Percentiles rank a stretch among this genome's conserved stretches.
These are phyloP conservation scores for Doris montereyensis DNA, from an alignment of 2,888 invertebrate genomes.

Conservation along the genomic window DNA sequence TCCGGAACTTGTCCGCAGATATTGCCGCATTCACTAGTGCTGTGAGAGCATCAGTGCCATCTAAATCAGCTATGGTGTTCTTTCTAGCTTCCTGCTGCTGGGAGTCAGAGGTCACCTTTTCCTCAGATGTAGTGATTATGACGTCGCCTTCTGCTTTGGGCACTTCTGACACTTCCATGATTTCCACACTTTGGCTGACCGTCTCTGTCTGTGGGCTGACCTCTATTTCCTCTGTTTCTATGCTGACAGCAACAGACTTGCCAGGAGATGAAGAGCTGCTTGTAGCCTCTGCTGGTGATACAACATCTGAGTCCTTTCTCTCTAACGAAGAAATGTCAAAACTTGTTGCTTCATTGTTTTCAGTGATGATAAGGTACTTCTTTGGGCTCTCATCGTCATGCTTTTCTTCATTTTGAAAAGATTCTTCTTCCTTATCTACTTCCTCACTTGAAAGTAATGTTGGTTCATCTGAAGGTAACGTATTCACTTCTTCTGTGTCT, in stretches of 20 bases:
- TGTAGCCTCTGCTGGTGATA: background rate
- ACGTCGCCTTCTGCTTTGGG: conserved; percentile 23
- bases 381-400: conserved; percentile 36
- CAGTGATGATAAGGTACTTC: conserved; percentile 39
- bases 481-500: background rate
- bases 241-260: background rate
- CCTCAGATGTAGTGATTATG: conserved; percentile 34
- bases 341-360: conserved; percentile 4
- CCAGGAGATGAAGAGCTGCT: background rate
- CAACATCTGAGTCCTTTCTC: background rate
- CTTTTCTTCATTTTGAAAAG: no score
- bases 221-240: background rate
- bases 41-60: conserved; percentile 42
- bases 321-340: background rate
- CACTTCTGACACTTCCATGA: background rate
- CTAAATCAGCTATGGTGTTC: conserved; percentile 41
- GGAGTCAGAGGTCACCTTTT: conserved; percentile 6
- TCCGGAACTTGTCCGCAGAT: conserved; percentile 43
- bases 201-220: no score
- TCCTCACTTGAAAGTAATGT: background rate
- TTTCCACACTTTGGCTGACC: background rate
- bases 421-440: background rate
- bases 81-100: conserved; percentile 17
- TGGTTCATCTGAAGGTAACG: background rate
- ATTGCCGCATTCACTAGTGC: conserved; percentile 46